Conservation (phyloP, 1,140 invertebrate species). For the Galleria mellonella region DNA sequence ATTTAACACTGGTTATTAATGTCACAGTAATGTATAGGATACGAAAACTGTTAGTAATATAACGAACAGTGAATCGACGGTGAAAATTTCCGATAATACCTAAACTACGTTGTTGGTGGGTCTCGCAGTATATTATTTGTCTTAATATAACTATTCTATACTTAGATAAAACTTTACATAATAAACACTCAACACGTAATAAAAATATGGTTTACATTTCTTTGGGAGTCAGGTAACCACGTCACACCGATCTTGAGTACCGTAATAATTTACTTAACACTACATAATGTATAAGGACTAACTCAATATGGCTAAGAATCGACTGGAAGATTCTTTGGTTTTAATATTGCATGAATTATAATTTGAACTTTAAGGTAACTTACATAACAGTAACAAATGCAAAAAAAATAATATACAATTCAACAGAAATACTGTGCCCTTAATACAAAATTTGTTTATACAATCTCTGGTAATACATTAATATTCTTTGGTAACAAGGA, state of each 20-base stretch:
- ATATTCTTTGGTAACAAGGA: conserved; percentile 70
- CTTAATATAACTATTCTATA: conserved; percentile 4
- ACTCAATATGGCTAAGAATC: conserved; percentile 51
- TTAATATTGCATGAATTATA: conserved; percentile 50
- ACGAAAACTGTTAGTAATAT: no score
- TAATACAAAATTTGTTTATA: conserved; percentile 40
- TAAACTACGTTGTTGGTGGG: conserved; percentile 25
- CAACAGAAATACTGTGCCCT: conserved; percentile 61
- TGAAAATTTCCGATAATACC: conserved; percentile 7
- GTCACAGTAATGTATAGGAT: no score
- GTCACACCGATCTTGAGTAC: background rate
- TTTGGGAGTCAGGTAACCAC: no score
- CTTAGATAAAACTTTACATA: conserved; percentile 9
- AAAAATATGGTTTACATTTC: background rate
- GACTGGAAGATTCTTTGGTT: conserved; percentile 66
- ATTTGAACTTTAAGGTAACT: conserved; percentile 69
- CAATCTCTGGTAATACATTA: conserved; percentile 22
- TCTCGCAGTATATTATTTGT: conserved; percentile 15
- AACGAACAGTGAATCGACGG: no score
- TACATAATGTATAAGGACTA: conserved; percentile 54
- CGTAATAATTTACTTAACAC: conserved; percentile 35
- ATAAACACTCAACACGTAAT: conserved; percentile 24
- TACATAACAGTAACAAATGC: conserved; percentile 71
- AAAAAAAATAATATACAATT: conserved; percentile 51
- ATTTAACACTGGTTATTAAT: no score